A percentile compares a stretch with the other conserved stretches of the same genome.
Conservation (phyloP, 2,113 vertebrate genomes). For the Hippocampus mohnikei region DNA sequence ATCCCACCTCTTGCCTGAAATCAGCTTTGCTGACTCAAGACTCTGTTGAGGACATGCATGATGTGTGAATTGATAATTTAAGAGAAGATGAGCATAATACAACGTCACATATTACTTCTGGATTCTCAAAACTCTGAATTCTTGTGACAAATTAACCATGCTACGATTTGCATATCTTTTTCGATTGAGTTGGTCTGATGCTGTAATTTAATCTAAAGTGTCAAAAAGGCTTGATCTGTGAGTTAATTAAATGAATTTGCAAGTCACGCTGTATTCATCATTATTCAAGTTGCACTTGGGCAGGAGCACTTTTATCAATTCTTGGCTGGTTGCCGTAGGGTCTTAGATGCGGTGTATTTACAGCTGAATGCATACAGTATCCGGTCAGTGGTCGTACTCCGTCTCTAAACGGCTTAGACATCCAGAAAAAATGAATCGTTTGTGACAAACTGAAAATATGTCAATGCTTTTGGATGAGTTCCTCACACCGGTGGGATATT, state of each 20-base stretch:
- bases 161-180: too few relatives aligned
- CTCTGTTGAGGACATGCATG: too few relatives aligned
- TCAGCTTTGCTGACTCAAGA: too few relatives aligned
- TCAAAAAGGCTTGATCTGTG: background rate
- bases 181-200: background rate
- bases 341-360: too few relatives aligned
- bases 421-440: background rate
- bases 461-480: background rate
- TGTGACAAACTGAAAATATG: background rate
- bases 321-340: background rate
- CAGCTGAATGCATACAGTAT: background rate
- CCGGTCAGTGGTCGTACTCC: background rate
- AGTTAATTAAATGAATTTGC: background rate
- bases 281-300: background rate
- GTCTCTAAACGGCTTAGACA: too few relatives aligned
- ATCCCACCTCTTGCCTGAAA: too few relatives aligned
- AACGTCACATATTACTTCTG: too few relatives aligned
- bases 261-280: constrained; percentile 15
- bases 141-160: too few relatives aligned
- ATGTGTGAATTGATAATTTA: too few relatives aligned
- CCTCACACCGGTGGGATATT: background rate
- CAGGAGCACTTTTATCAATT: background rate
- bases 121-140: too few relatives aligned
- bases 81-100: too few relatives aligned
- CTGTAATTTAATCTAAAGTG: background rate